These are phyloP conservation scores for Pentalonia nigronervosa DNA, from an alignment of 1,140 invertebrate genomes.

Conservation along the genomic window DNA sequence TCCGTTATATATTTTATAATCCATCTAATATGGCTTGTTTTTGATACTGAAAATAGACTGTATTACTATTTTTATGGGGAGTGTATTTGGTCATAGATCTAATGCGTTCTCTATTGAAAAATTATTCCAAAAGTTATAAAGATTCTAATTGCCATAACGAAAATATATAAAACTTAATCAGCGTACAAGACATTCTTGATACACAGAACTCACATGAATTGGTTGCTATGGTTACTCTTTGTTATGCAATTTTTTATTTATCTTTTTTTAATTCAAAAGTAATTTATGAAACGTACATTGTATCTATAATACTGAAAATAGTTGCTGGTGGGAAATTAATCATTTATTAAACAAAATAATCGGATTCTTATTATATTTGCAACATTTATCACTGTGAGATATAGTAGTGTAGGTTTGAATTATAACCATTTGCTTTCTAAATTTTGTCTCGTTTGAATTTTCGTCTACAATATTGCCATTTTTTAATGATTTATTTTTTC, in stretches of 20 bases:
- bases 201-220: not conserved
- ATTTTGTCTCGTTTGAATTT: no score
- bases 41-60: not conserved
- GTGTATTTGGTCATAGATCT: not conserved
- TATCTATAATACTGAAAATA: not conserved
- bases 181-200: not conserved
- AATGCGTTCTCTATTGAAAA: not conserved
- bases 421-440: no score
- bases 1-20: not conserved
- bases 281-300: not conserved
- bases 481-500: no score
- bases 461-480: no score
- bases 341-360: not conserved
- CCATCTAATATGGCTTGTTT: not conserved
- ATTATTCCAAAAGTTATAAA: not conserved
- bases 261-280: not conserved
- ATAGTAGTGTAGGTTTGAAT: no score
- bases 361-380: not conserved
- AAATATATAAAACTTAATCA: not conserved
- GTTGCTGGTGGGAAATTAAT: not conserved
- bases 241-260: not conserved
- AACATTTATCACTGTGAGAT: no score
- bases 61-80: not conserved
- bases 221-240: not conserved
- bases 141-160: not conserved